Evolutionary conservation across 2,888 invertebrate species (phyloP).

Genomic region (Papilio demoleus): DNA sequence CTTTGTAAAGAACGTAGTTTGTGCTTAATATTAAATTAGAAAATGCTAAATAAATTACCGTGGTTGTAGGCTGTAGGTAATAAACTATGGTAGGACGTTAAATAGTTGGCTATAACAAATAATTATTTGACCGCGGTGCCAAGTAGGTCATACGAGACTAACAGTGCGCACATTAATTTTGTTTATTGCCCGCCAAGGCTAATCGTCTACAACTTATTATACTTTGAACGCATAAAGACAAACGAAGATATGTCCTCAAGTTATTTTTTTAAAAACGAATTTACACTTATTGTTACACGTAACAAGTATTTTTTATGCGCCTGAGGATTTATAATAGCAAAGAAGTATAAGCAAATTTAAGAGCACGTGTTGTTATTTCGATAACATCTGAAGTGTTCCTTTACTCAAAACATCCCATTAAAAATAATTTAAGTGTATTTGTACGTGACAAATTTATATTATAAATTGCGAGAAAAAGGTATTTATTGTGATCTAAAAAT

Average conservation of each 20-base stretch:
- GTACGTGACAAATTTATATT: conserved; percentile 15
- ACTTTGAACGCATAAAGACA: conserved; percentile 5
- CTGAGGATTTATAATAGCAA: background rate
- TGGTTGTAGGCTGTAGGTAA: conserved; percentile 7
- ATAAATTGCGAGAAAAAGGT: no score
- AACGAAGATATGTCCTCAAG: background rate
- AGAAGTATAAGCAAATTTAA: background rate
- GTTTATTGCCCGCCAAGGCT: conserved; percentile 25
- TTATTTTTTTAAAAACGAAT: background rate
- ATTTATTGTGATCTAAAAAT: no score
- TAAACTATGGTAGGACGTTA: conserved; percentile 21
- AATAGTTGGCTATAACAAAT: conserved; percentile 32
- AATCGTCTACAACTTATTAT: conserved; percentile 18
- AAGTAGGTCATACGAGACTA: conserved; percentile 27
- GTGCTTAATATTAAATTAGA: no score
- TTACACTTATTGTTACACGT: no score
- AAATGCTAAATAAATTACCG: background rate
- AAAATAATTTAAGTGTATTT: conserved; percentile 13
- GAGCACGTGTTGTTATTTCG: background rate
- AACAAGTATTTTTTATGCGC: background rate
- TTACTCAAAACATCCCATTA: conserved; percentile 8
- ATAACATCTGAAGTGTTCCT: conserved; percentile 5
- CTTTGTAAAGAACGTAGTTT: no score
- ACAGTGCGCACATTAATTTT: conserved; percentile 28
- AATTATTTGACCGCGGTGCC: conserved; percentile 35